Conservation (phyloP, 2,888 invertebrate genomes). For the Oscheius onirici region DNA sequence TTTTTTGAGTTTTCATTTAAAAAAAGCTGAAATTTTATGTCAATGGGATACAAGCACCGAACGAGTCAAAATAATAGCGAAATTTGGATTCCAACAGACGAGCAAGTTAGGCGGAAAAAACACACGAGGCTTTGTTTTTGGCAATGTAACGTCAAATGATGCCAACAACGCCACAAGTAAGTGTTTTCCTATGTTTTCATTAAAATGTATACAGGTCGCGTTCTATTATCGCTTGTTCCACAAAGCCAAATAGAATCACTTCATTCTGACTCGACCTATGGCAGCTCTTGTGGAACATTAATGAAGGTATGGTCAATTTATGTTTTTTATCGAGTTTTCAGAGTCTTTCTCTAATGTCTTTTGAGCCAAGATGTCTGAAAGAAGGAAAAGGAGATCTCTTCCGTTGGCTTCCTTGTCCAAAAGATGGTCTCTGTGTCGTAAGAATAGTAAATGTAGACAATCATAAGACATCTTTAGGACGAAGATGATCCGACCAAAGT, state of each 20-base stretch:
- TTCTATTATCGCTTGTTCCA: constrained; percentile 51
- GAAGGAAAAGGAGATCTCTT: constrained; percentile 56
- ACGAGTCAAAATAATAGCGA: constrained; percentile 81
- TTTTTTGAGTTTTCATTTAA: not conserved
- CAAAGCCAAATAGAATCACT: constrained; percentile 49
- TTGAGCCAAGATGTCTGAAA: constrained; percentile 76
- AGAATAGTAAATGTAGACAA: constrained; percentile 67
- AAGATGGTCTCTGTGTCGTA: constrained; percentile 46
- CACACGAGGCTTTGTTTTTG: constrained; percentile 93
- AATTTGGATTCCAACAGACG: constrained; percentile 96
- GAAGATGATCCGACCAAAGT: constrained; percentile 88
- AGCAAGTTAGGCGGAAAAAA: constrained; percentile 85
- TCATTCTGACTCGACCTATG: constrained; percentile 47
- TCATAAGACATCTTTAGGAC: constrained; percentile 77
- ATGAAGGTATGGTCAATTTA: constrained; percentile 28
- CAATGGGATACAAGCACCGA: constrained; percentile 14
- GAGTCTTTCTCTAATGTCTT: constrained; percentile 84
- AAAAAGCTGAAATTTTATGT: not conserved
- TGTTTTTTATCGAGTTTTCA: constrained; percentile 82
- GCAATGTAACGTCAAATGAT: constrained; percentile 81
- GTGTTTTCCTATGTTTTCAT: not conserved
- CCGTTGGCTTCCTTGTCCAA: constrained; percentile 62
- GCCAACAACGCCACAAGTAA: constrained; percentile 40
- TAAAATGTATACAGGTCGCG: constrained; percentile 38
- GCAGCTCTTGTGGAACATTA: constrained; percentile 50